A percentile compares a stretch with the other conserved stretches of the same genome.
Evolutionary conservation across 2,113 vertebrate species (phyloP).

Genomic region (Upupa epops): DNA sequence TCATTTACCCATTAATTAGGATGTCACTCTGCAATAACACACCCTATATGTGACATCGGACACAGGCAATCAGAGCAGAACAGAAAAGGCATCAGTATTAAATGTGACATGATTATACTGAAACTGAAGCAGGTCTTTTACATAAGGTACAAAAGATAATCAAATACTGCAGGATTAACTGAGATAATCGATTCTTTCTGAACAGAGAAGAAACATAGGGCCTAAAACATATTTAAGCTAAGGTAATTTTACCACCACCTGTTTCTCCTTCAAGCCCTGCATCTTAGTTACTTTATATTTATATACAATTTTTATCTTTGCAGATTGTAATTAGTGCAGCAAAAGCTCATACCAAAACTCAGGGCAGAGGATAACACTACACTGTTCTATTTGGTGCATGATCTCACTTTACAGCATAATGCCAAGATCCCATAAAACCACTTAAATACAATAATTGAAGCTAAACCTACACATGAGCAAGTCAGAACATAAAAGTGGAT

Average conservation of each 20-base stretch:
- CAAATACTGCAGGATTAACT: background rate
- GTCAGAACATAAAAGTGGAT: background rate
- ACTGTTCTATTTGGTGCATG: background rate
- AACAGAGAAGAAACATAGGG: background rate
- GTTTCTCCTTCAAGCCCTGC: background rate
- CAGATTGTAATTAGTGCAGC: background rate
- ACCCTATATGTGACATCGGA: background rate
- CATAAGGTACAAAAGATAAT: background rate
- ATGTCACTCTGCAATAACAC: background rate
- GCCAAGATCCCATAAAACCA: background rate
- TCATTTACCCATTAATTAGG: background rate
- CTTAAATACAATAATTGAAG: background rate
- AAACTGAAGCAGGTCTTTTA: background rate
- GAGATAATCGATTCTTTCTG: background rate
- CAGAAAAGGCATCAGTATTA: background rate
- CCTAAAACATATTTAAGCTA: background rate
- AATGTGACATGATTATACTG: background rate
- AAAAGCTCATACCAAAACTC: background rate
- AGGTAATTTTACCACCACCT: background rate
- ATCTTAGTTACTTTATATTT: background rate
- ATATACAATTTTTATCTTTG: background rate
- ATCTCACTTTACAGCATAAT: background rate
- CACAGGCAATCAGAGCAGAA: background rate
- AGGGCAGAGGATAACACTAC: background rate
- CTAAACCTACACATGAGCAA: background rate